These are phyloP conservation scores for Ammodytes marinus DNA, from an alignment of 2,113 vertebrate species.

Conservation along the genomic window DNA sequence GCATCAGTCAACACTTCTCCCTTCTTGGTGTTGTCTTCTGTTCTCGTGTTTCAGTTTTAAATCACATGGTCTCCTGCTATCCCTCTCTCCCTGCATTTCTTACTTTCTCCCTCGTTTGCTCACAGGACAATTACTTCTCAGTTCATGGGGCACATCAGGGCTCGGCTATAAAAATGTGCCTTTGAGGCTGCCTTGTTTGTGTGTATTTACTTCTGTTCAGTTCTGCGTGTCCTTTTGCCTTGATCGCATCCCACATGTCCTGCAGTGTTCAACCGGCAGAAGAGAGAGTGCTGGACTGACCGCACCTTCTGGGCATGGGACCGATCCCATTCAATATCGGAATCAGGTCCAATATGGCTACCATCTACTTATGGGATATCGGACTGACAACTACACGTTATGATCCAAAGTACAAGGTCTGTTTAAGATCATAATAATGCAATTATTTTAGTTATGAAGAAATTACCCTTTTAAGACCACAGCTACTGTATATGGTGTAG, in stretches of 20 bases:
- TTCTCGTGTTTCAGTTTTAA: constrained; percentile 38
- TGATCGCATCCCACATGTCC: constrained; percentile 30
- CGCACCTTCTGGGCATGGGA: background rate
- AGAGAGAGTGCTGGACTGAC: constrained; percentile 17
- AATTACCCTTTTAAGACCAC: too few relatives aligned
- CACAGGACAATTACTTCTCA: constrained; percentile 15
- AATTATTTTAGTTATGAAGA: too few relatives aligned
- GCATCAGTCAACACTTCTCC: constrained; percentile 34
- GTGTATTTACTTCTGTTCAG: background rate
- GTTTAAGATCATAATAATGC: too few relatives aligned
- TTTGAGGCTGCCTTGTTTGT: constrained; percentile 5
- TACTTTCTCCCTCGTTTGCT: background rate
- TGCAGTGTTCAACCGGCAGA: constrained; percentile 27
- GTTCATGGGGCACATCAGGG: constrained; percentile 2
- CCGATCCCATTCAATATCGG: too few relatives aligned
- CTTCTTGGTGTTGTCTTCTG: constrained; percentile 13
- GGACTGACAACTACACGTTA: too few relatives aligned
- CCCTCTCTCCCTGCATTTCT: background rate
- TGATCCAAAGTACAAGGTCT: too few relatives aligned
- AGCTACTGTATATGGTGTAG: too few relatives aligned
- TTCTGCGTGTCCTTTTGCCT: constrained; percentile 46
- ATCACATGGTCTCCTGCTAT: constrained; percentile 16
- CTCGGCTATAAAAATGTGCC: constrained; percentile 18
- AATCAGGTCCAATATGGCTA: too few relatives aligned
- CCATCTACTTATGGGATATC: too few relatives aligned